phyloP scores from a whole-genome alignment of 2,797 vertebrate species.

The Phyllotis vaccarum region DNA sequence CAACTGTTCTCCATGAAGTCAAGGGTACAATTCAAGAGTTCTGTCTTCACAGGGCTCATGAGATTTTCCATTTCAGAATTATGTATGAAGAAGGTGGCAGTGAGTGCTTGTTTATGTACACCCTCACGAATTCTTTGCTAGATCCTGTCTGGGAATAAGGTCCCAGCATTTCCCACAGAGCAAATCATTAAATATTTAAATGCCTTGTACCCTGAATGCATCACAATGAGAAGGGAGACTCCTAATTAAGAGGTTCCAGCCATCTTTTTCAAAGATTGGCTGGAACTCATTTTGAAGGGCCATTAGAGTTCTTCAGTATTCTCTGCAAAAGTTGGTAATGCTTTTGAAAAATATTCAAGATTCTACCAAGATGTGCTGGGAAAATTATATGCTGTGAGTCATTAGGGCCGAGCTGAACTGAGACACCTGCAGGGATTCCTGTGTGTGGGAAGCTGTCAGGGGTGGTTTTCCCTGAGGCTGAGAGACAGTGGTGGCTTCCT shows the following conservation, averaged over 20 bases:
- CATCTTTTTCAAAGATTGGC: fast-evolving
- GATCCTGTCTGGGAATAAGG: neutral
- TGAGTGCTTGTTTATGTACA: fast-evolving
- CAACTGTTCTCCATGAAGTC: fast-evolving
- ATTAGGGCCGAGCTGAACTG: fast-evolving
- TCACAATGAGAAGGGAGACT: fast-evolving
- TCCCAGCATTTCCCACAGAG: neutral
- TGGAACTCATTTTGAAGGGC: neutral
- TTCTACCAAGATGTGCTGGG: neutral
- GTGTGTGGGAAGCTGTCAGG: neutral
- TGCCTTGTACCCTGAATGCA: neutral
- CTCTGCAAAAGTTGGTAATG: neutral
- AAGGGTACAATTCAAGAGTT: fast-evolving
- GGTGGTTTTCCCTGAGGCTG: no score
- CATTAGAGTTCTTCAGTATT: neutral
- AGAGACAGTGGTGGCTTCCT: neutral
- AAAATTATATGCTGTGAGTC: fast-evolving
- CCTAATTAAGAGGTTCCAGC: neutral
- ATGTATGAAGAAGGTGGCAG: neutral
- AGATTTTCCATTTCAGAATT: neutral
- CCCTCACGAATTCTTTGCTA: fast-evolving
- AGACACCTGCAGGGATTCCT: fast-evolving
- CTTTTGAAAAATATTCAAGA: neutral
- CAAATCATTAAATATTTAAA: neutral
- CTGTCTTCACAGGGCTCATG: fast-evolving